These are phyloP conservation scores for Campylomormyrus tamandua DNA, from an alignment of 2,113 vertebrate species.

Conservation along the genomic window DNA sequence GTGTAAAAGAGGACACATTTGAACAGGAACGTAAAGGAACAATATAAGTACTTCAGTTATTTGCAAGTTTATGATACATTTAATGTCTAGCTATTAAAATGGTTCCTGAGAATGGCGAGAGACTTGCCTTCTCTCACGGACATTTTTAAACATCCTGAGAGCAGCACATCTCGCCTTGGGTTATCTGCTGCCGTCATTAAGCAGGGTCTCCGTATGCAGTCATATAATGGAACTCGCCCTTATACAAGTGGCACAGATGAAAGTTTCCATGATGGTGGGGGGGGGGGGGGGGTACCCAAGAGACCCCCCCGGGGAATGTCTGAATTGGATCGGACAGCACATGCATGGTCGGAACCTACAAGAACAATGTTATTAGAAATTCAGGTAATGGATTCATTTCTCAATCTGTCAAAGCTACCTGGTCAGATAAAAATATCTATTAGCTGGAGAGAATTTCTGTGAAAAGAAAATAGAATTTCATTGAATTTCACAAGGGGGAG, in stretches of 20 bases:
- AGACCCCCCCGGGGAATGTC: not conserved
- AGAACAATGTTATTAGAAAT: not conserved
- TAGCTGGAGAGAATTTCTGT: not conserved
- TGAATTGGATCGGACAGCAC: not conserved
- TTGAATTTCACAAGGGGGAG: not conserved
- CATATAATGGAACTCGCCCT: not conserved
- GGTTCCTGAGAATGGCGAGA: not conserved
- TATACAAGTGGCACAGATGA: not conserved
- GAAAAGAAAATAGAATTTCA: not conserved
- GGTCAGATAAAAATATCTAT: not conserved
- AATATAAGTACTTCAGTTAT: not conserved
- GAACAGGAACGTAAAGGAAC: not conserved
- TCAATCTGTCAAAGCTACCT: not conserved
- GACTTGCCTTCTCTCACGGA: not conserved
- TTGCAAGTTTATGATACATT: not conserved
- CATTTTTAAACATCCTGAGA: not conserved
- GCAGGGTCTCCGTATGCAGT: not conserved
- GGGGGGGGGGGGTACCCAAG: not conserved
- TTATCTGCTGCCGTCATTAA: not conserved
- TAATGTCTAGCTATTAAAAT: not conserved
- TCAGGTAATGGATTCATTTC: not conserved
- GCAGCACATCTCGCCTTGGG: not conserved
- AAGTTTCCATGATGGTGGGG: not conserved
- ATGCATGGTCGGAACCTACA: not conserved
- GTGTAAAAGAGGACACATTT: not conserved